Evolutionary conservation across 1,140 invertebrate species (phyloP).

Genomic region (Drosophila ercepeae): DNA sequence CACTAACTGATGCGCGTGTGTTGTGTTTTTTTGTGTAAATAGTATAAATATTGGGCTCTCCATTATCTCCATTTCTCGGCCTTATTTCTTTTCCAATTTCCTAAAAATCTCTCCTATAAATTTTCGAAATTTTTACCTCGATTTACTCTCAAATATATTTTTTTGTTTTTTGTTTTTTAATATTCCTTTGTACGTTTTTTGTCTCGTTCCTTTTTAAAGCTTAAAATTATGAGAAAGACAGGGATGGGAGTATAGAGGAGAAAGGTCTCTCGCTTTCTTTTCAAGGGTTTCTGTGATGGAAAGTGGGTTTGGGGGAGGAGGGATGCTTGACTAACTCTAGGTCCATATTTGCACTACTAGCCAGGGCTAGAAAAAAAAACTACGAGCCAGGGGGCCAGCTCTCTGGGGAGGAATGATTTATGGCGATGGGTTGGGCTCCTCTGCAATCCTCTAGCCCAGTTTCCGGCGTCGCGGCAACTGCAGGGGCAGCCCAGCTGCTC

Average conservation of each 20-base stretch:
- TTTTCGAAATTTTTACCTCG: slow-evolving; percentile 34
- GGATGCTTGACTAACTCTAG: slow-evolving; percentile 17
- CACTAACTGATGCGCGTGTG: background rate
- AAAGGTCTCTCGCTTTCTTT: no score
- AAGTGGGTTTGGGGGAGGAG: no score
- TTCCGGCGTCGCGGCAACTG: slow-evolving; percentile 42
- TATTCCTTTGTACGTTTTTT: slow-evolving; percentile 35
- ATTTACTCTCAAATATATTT: background rate
- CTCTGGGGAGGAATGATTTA: slow-evolving; percentile 35
- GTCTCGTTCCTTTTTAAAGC: slow-evolving; percentile 53
- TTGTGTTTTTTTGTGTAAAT: no score
- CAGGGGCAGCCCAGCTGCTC: slow-evolving; percentile 1
- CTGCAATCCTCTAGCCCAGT: slow-evolving; percentile 14
- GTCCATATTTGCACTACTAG: slow-evolving; percentile 41
- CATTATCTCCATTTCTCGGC: background rate
- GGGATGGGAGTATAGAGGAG: slow-evolving; percentile 16
- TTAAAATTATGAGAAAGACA: slow-evolving; percentile 53
- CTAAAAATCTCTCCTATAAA: slow-evolving; percentile 8
- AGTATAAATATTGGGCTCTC: slow-evolving; percentile 28
- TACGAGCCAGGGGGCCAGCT: slow-evolving; percentile 3
- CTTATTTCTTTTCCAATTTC: background rate
- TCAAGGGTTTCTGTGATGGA: no score
- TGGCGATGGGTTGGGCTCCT: slow-evolving; percentile 8
- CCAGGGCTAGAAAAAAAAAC: slow-evolving; percentile 9
- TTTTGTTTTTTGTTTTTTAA: slow-evolving; percentile 2